phyloP scores from a whole-genome alignment of 2,797 vertebrate genomes.

The Psittacula echo region DNA sequence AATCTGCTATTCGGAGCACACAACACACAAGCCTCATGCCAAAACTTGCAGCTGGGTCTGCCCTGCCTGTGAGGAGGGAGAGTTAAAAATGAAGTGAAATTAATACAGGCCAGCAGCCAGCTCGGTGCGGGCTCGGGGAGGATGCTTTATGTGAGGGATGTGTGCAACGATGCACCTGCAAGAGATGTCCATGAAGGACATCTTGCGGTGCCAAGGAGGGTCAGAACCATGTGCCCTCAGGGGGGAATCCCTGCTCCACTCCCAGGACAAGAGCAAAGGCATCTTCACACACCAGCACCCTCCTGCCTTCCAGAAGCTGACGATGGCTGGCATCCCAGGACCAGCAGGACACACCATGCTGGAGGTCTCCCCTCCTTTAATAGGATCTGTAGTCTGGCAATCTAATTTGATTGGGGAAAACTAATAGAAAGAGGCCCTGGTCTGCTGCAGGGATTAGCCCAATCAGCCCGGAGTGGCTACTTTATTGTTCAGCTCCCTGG shows the following conservation, averaged over 20 bases:
- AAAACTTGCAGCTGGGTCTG: neutral
- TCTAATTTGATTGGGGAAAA: slow-evolving; percentile 68
- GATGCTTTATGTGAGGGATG: neutral
- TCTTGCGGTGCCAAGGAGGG: neutral
- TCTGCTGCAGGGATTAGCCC: slow-evolving; percentile 46
- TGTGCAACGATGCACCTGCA: neutral
- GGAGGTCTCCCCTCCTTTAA: slow-evolving; percentile 54
- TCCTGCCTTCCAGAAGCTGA: neutral
- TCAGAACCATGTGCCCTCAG: rapidly evolving
- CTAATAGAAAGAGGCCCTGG: slow-evolving; percentile 5
- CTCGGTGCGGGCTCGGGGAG: rapidly evolving
- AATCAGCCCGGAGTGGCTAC: slow-evolving; percentile 40
- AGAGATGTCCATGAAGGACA: neutral
- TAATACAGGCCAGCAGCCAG: neutral
- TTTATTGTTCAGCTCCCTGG: slow-evolving; percentile 66
- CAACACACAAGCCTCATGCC: neutral
- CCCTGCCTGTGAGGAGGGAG: neutral
- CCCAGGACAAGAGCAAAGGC: neutral
- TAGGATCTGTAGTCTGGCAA: slow-evolving; percentile 62
- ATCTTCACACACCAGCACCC: neutral
- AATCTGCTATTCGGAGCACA: neutral
- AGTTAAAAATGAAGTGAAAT: slow-evolving; percentile 1
- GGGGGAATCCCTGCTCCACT: neutral
- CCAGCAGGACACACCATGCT: neutral
- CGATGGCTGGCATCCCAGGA: neutral